A percentile compares a stretch with the other conserved stretches of the same genome.
phyloP scores from a whole-genome alignment of 2,113 vertebrate genomes.

The Bos javanicus region DNA sequence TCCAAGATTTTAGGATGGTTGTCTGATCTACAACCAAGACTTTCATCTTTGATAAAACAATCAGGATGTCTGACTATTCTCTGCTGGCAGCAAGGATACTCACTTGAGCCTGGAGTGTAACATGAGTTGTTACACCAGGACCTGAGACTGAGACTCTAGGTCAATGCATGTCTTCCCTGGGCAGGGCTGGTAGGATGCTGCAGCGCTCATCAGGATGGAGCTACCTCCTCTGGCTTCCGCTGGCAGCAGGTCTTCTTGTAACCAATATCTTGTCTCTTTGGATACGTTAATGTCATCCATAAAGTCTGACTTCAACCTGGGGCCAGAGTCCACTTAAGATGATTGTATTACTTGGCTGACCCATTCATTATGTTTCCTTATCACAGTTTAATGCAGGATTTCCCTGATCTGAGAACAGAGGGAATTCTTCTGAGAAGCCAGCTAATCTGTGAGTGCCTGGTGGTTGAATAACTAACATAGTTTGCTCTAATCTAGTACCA shows the following conservation, averaged over 20 bases:
- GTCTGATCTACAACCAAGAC: background rate
- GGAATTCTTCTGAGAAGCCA: background rate
- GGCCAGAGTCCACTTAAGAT: background rate
- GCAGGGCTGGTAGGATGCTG: background rate
- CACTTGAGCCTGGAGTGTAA: background rate
- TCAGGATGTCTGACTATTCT: background rate
- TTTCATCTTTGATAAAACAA: background rate
- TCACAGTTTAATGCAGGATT: background rate
- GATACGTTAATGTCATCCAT: background rate
- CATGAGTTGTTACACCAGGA: background rate
- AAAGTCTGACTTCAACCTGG: background rate
- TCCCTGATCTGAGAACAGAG: background rate
- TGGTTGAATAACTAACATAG: background rate
- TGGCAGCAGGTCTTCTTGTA: background rate
- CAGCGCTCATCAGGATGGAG: background rate
- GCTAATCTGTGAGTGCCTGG: background rate
- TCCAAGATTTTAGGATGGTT: background rate
- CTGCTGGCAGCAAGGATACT: background rate
- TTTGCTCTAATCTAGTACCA: background rate
- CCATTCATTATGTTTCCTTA: background rate
- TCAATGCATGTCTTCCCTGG: fast-evolving
- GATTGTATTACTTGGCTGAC: background rate
- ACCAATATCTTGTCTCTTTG: background rate
- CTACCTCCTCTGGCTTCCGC: background rate
- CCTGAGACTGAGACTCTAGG: background rate